Conservation (phyloP, 2,113 vertebrate genomes). For the Phoxinus phoxinus region DNA sequence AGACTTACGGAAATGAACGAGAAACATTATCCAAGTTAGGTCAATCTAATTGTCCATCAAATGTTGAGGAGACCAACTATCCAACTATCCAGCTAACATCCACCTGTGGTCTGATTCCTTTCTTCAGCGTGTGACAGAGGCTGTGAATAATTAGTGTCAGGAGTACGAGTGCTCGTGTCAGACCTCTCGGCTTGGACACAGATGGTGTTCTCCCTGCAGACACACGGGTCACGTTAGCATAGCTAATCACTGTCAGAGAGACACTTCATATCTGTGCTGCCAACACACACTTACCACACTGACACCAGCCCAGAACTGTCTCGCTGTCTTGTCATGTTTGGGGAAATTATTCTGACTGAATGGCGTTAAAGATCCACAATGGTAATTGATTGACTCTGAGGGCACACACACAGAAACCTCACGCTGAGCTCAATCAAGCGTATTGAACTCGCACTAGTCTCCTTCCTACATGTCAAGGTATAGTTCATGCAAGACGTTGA, state of each 20-base stretch:
- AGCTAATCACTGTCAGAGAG: slow-evolving; percentile 40
- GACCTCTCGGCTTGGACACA: slow-evolving; percentile 35
- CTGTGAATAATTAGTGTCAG: slow-evolving; percentile 38
- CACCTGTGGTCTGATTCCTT: not conserved
- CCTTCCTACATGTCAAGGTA: not conserved
- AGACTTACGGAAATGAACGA: too few relatives aligned
- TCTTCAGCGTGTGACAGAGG: not conserved
- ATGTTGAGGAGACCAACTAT: not conserved
- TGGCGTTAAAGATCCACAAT: not conserved
- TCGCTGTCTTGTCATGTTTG: slow-evolving; percentile 4
- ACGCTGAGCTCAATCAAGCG: not conserved
- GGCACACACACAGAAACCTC: slow-evolving; percentile 6
- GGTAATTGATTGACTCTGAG: slow-evolving; percentile 7
- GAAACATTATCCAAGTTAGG: too few relatives aligned
- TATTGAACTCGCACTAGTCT: not conserved
- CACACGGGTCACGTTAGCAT: slow-evolving; percentile 41
- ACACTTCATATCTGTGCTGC: slow-evolving; percentile 9
- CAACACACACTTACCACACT: not conserved
- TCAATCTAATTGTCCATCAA: not conserved
- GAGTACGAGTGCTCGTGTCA: slow-evolving; percentile 21
- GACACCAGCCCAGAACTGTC: not conserved
- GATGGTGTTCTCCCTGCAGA: slow-evolving; percentile 43
- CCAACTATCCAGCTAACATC: not conserved
- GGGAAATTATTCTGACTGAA: not conserved
- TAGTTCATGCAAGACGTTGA: not conserved